Conservation (phyloP, 2,888 invertebrate genomes). For the Osedax frankpressi region DNA sequence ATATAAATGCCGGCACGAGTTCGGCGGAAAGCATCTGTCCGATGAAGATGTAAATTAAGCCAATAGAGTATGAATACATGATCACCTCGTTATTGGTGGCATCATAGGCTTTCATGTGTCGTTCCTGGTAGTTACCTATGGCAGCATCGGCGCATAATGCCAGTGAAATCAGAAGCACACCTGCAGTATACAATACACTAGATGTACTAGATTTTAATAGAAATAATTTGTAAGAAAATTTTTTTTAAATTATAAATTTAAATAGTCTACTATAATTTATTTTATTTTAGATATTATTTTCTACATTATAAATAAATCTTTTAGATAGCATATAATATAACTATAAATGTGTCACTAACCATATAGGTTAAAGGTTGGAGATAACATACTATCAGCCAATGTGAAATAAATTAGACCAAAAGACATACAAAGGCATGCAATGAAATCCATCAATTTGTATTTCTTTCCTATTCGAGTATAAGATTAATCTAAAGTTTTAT, state of each 20-base stretch:
- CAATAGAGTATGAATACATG: constrained; percentile 73
- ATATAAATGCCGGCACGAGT: constrained; percentile 60
- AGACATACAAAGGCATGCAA: constrained; percentile 74
- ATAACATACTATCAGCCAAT: constrained; percentile 59
- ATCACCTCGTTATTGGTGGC: constrained; percentile 74
- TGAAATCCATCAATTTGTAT: constrained; percentile 69
- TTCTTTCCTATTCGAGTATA: constrained; percentile 55
- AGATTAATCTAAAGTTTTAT: too few relatives aligned
- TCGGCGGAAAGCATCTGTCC: constrained; percentile 63
- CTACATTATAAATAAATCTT: background rate
- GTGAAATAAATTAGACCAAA: constrained; percentile 79
- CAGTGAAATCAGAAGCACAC: constrained; percentile 53
- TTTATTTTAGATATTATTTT: background rate
- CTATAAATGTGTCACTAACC: constrained; percentile 45
- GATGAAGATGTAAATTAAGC: constrained; percentile 65
- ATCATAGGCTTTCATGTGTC: constrained; percentile 70
- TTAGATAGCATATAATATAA: too few relatives aligned
- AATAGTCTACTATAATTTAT: background rate
- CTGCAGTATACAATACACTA: too few relatives aligned
- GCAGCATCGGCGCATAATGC: constrained; percentile 84
- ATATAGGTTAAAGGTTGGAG: constrained; percentile 53
- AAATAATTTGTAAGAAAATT: too few relatives aligned
- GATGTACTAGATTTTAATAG: too few relatives aligned
- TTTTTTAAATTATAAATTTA: constrained; percentile 1
- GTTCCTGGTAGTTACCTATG: constrained; percentile 93